These are phyloP conservation scores for Theodoxus fluviatilis DNA, from an alignment of 2,888 invertebrate genomes.

Conservation along the genomic window DNA sequence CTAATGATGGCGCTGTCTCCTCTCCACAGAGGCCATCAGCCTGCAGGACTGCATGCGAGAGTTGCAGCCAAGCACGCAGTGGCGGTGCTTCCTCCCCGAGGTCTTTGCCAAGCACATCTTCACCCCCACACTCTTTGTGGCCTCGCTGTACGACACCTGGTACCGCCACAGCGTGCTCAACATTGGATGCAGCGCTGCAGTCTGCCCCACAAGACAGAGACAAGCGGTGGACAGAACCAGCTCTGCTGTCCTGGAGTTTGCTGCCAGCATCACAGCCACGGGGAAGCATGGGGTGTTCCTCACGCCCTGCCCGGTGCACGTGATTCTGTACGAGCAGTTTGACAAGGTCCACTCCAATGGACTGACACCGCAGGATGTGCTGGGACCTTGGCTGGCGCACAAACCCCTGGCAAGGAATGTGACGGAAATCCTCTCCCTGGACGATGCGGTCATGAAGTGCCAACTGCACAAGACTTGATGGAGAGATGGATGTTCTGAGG, in stretches of 20 bases:
- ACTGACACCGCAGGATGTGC: constrained; percentile 32
- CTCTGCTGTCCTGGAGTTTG: constrained; percentile 26
- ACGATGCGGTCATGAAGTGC: constrained; percentile 27
- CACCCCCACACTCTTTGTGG: constrained; percentile 40
- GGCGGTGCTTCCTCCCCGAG: constrained; percentile 41
- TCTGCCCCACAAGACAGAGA: constrained; percentile 33
- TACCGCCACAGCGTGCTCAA: constrained; percentile 32
- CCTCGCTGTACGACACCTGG: constrained; percentile 44
- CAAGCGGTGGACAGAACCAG: constrained; percentile 29
- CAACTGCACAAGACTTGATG: too few species aligned
- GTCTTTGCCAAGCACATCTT: constrained; percentile 38
- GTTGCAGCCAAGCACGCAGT: constrained; percentile 28
- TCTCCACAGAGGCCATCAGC: constrained; percentile 34
- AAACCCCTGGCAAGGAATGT: constrained; percentile 14
- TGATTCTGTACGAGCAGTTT: constrained; percentile 33
- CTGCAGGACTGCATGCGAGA: constrained; percentile 37
- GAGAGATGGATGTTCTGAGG: too few species aligned
- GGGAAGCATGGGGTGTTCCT: constrained; percentile 40
- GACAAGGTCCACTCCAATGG: constrained; percentile 25
- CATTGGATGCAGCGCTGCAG: constrained; percentile 31
- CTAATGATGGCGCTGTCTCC: too few species aligned
- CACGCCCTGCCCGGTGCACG: constrained; percentile 40
- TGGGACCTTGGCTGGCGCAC: constrained; percentile 37
- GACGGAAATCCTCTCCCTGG: constrained; percentile 23
- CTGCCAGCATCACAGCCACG: constrained; percentile 32